A percentile compares a stretch with the other conserved stretches of the same genome.
Conservation (phyloP, 2,113 vertebrate genomes). For the Bujurquina vittata region DNA sequence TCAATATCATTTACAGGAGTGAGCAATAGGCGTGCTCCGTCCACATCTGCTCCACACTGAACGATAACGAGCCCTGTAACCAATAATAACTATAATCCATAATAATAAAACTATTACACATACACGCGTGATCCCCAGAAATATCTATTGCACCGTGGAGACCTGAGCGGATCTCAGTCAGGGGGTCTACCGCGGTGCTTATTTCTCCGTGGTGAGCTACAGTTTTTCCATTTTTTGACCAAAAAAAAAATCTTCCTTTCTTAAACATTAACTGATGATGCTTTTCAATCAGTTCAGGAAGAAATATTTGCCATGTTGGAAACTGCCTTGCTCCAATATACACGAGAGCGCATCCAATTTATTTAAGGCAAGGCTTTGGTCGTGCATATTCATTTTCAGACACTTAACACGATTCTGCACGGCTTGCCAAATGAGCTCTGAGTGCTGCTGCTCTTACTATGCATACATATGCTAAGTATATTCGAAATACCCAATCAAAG, state of each 20-base stretch:
- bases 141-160: background rate
- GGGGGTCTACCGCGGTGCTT: background rate
- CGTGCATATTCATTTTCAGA: conserved; percentile 26
- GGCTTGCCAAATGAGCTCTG: conserved; percentile 26
- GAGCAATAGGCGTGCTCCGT: background rate
- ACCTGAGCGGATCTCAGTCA: background rate
- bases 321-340: conserved; percentile 1
- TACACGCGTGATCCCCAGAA: background rate
- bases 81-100: background rate
- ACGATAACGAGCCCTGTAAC: background rate
- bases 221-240: background rate
- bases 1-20: background rate
- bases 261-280: background rate
- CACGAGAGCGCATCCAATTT: conserved; percentile 22
- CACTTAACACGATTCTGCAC: conserved; percentile 45
- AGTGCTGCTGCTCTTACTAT: conserved; percentile 12
- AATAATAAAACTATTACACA: conserved; percentile 7
- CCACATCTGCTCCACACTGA: background rate
- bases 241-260: background rate
- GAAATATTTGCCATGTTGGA: background rate
- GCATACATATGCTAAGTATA: conserved; percentile 31
- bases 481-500: conserved; percentile 6
- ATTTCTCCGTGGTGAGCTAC: background rate
- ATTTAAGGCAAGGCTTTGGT: conserved; percentile 12
- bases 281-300: background rate